Base-by-base conservation (phyloP, 2,113 vertebrate species). In the Hassar affinis region DNA sequence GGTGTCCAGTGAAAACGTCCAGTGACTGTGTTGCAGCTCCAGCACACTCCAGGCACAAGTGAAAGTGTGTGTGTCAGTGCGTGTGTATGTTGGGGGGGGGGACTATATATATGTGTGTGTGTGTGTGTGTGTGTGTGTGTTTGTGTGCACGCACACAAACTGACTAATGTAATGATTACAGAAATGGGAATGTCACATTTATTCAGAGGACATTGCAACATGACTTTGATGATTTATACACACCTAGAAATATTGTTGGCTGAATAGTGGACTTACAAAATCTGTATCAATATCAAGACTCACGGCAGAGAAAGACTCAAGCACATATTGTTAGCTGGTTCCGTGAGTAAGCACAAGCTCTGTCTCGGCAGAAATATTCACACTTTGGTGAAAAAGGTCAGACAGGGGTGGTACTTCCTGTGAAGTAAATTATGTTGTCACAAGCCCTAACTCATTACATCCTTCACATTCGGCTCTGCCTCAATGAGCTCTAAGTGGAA, bases 101-200 rank as follows among this genome's bases (percentile, higher is more conserved):
- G n/a, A n/a, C n/a, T n/a, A n/a, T 27, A 14, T 51, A n/a, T 47
- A 27, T 52, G 61, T 11, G 10, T 62, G 80, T 76, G 69, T 75
- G 56, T 51, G 45, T 45, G 38, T 49, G 42, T 59, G 80, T 72
- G 66, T 59, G 52, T 59, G 42, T 18, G 81, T 80, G 7, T 84
- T 22, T 59, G 10, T 14, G 6, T 72, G 71, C 6, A n/a, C 4
- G 35, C 14, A 17, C 51, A 18, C 47, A 51, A 14, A 22, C 12
- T 25, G 75, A 57, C 52, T 78, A 57, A 59, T 78, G 35, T 59
- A 59, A 61, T 78, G 76, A 59, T 59, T 51, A 52, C 45, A 75
- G n/a, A 6, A 75, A 49, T 30, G 14, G 42, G 15, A 74, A 51
- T 47, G 42, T 45, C 68, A 71, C 68, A 45, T 27, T 74, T 74